Percentiles rank a stretch among this genome's conserved stretches.
Evolutionary conservation across 2,113 vertebrate species (phyloP).

Genomic region (Verasper variegatus): DNA sequence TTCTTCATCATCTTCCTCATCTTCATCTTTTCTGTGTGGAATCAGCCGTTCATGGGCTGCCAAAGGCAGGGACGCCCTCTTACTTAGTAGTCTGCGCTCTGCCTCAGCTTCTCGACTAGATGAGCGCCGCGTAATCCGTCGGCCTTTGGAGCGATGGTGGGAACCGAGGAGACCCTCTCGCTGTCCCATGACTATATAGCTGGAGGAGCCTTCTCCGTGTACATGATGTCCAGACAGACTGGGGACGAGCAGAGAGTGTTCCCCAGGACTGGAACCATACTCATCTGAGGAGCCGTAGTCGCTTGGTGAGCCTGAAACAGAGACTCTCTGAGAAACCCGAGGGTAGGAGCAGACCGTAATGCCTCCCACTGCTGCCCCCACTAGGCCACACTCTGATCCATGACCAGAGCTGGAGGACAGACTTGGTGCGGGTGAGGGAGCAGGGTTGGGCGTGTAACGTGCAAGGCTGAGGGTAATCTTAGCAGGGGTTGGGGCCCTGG

Average conservation of each 20-base stretch:
- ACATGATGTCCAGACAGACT: constrained; percentile 74
- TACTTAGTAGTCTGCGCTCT: constrained; percentile 79
- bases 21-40: constrained; percentile 74
- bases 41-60: constrained; percentile 73
- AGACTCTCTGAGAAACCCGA: constrained; percentile 82
- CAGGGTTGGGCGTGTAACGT: constrained; percentile 82
- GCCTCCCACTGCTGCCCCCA: constrained; percentile 79
- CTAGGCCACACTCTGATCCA: constrained; percentile 83
- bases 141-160: constrained; percentile 77
- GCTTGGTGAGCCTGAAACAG: constrained; percentile 83
- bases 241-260: constrained; percentile 78
- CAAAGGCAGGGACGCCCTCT: constrained; percentile 81
- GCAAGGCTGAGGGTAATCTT: constrained; percentile 85
- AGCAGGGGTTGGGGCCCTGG: constrained; percentile 82
- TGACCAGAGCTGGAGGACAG: constrained; percentile 85
- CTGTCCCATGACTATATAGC: constrained; percentile 84
- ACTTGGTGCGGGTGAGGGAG: constrained; percentile 76
- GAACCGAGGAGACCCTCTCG: constrained; percentile 72
- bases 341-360: constrained; percentile 82
- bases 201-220: constrained; percentile 75
- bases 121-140: constrained; percentile 79
- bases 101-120: constrained; percentile 80
- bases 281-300: constrained; percentile 89
- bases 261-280: constrained; percentile 84
- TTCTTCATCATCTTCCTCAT: constrained; percentile 80